These are phyloP conservation scores for Linnaemya vulpina DNA, from an alignment of 2,888 invertebrate genomes.

Conservation along the genomic window DNA sequence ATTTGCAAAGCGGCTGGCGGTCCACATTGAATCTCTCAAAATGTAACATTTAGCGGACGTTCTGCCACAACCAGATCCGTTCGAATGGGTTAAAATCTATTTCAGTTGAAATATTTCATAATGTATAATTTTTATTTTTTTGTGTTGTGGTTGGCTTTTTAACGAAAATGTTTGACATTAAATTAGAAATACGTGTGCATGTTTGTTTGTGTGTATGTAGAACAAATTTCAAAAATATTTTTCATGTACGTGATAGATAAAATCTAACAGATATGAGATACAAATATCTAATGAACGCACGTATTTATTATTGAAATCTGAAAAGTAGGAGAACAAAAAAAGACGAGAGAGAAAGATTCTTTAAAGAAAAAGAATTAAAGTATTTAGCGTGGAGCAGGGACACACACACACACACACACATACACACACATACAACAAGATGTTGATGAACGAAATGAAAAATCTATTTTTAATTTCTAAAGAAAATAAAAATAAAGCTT, in stretches of 20 bases:
- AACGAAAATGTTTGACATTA: not conserved
- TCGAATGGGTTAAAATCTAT: not conserved
- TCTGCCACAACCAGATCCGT: not conserved
- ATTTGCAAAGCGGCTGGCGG: too few species aligned
- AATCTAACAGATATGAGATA: slow-evolving; percentile 20
- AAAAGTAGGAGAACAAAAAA: not conserved
- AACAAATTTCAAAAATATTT: not conserved
- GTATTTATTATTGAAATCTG: not conserved
- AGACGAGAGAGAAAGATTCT: slow-evolving; percentile 16
- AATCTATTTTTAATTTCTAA: slow-evolving; percentile 73
- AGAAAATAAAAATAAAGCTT: slow-evolving; percentile 70
- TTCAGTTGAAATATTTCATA: slow-evolving; percentile 20
- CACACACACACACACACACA: not conserved
- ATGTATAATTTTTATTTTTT: not conserved
- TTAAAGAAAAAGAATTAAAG: slow-evolving; percentile 39
- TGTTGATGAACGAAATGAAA: slow-evolving; percentile 53
- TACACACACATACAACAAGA: not conserved
- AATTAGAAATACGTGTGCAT: not conserved
- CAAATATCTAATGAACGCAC: not conserved
- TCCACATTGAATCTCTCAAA: too few species aligned
- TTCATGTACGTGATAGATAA: not conserved
- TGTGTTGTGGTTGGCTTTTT: not conserved
- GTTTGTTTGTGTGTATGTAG: not conserved
- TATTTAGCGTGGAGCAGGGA: slow-evolving; percentile 55
- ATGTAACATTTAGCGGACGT: not conserved